Conservation (phyloP, 2,113 vertebrate genomes). For the Oriolus oriolus region DNA sequence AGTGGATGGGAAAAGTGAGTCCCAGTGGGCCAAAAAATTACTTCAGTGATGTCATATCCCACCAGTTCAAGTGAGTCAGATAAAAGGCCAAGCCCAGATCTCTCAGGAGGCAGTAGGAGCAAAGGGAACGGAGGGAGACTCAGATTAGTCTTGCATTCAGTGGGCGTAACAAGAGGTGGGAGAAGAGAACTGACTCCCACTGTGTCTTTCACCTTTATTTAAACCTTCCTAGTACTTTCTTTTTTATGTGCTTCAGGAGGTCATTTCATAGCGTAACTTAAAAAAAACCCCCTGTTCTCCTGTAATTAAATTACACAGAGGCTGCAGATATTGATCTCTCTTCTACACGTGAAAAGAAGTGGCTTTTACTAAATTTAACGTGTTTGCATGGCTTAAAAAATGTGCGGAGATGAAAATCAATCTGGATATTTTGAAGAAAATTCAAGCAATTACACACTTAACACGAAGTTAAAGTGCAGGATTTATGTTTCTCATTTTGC, state of each 20-base stretch:
- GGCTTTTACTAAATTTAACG: not conserved
- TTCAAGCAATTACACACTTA: not conserved
- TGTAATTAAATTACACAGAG: not conserved
- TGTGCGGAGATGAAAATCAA: not conserved
- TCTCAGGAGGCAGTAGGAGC: not conserved
- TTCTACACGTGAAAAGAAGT: not conserved
- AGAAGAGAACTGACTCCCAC: not conserved
- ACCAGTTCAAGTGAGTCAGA: constrained; percentile 3
- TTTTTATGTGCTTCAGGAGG: not conserved
- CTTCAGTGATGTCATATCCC: not conserved
- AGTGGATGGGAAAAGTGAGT: constrained; percentile 1
- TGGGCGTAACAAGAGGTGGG: not conserved
- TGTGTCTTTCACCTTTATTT: constrained; percentile 33
- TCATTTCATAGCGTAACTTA: not conserved
- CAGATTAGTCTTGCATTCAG: not conserved
- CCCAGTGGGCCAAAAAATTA: constrained; percentile 7
- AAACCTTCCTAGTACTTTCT: not conserved
- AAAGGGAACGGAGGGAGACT: not conserved
- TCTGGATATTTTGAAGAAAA: not conserved
- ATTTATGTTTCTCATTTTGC: not conserved
- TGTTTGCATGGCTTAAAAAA: not conserved
- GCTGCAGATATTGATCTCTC: not conserved
- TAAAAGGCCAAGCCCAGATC: not conserved
- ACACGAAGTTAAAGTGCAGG: not conserved
- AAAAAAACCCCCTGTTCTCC: not conserved